These are phyloP conservation scores for Ormyrus nitidulus DNA, from an alignment of 2,888 invertebrate genomes.

Conservation along the genomic window DNA sequence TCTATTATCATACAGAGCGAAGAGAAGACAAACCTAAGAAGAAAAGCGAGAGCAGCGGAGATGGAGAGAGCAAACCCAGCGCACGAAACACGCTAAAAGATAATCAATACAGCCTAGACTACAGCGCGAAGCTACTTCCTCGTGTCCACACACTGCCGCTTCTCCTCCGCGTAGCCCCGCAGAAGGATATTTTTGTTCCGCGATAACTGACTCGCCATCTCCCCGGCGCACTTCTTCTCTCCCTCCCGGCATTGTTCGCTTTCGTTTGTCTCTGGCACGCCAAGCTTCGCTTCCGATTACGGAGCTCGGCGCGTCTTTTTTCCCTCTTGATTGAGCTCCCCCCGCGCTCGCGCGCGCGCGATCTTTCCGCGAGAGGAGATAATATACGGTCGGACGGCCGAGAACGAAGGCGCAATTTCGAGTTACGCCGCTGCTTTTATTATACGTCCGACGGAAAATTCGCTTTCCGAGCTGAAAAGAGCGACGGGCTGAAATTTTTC, in stretches of 20 bases:
- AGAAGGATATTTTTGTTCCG: slow-evolving; percentile 51
- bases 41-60: too few species aligned
- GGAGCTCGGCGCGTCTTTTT: slow-evolving; percentile 22
- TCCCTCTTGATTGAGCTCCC: slow-evolving; percentile 45
- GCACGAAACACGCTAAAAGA: slow-evolving; percentile 62
- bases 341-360: neutral
- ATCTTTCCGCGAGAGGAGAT: slow-evolving; percentile 47
- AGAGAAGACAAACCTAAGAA: too few species aligned
- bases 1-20: too few species aligned
- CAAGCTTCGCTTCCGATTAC: slow-evolving; percentile 42
- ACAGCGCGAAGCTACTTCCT: slow-evolving; percentile 51
- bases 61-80: neutral
- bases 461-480: too few species aligned
- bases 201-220: slow-evolving; percentile 37
- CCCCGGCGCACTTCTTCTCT: slow-evolving; percentile 37
- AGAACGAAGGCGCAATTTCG: slow-evolving; percentile 33
- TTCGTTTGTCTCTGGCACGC: slow-evolving; percentile 38
- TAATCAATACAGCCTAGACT: slow-evolving; percentile 64
- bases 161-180: neutral
- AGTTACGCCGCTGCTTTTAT: neutral
- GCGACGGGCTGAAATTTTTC: too few species aligned
- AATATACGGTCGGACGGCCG: slow-evolving; percentile 28
- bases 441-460: too few species aligned
- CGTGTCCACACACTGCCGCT: slow-evolving; percentile 54
- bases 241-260: slow-evolving; percentile 38